These are phyloP conservation scores for Threskiornis aethiopicus DNA, from an alignment of 2,797 vertebrate genomes.

Conservation along the genomic window DNA sequence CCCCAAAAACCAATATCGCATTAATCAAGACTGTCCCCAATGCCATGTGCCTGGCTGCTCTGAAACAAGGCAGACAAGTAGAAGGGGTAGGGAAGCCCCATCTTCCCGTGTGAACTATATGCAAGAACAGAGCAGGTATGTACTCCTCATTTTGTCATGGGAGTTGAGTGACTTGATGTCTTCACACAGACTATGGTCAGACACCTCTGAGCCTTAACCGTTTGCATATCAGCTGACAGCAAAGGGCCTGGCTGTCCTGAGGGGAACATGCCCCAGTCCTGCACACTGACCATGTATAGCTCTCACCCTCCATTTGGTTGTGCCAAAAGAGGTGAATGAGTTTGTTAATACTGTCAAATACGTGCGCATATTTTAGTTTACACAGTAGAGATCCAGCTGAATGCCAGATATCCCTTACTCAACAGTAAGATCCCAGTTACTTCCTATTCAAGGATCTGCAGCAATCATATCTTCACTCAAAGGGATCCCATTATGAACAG, in stretches of 20 bases:
- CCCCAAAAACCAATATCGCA: rapidly evolving
- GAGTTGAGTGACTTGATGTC: no score
- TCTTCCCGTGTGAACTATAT: not conserved
- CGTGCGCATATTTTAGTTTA: rapidly evolving
- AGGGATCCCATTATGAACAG: not conserved
- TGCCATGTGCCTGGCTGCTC: not conserved
- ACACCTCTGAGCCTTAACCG: not conserved
- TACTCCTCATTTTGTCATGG: not conserved
- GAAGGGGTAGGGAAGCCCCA: not conserved
- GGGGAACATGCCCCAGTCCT: not conserved
- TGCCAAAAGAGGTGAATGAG: not conserved
- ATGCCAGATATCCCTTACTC: not conserved
- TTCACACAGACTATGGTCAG: no score
- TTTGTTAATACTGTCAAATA: not conserved
- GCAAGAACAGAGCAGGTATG: not conserved
- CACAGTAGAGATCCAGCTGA: not conserved
- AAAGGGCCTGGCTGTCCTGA: not conserved
- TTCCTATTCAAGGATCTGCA: not conserved
- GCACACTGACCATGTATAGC: rapidly evolving
- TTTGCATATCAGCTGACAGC: not conserved
- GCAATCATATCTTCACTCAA: not conserved
- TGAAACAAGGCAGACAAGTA: not conserved
- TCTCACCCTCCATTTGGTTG: not conserved
- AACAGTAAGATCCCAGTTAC: not conserved
- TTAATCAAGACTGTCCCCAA: not conserved